Conservation (phyloP, 2,888 invertebrate genomes). For the Ichneumoninae sp. region DNA sequence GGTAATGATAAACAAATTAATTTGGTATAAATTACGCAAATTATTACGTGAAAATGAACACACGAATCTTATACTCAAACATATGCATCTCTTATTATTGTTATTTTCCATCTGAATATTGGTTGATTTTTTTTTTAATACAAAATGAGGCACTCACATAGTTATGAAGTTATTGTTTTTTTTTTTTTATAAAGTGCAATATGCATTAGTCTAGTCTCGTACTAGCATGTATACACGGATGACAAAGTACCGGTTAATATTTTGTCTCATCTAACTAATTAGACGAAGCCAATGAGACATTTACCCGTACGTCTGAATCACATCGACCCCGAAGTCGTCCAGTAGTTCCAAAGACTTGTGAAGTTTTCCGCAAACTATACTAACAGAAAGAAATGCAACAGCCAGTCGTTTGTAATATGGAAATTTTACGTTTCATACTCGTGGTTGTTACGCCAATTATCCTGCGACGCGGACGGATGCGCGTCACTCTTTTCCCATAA, state of each 20-base stretch:
- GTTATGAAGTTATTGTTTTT: slow-evolving; percentile 70
- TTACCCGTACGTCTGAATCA: slow-evolving; percentile 94
- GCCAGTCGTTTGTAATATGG: slow-evolving; percentile 36
- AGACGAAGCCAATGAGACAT: slow-evolving; percentile 91
- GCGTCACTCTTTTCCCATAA: neutral
- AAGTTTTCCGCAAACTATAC: slow-evolving; percentile 93
- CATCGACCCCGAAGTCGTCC: slow-evolving; percentile 92
- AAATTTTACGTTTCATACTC: neutral
- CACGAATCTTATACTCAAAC: slow-evolving; percentile 63
- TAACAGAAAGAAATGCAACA: slow-evolving; percentile 27
- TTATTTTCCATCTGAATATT: slow-evolving; percentile 81
- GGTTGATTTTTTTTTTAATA: slow-evolving; percentile 74
- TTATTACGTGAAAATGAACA: slow-evolving; percentile 55
- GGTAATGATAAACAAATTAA: neutral
- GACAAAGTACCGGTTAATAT: slow-evolving; percentile 91
- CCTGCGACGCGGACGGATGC: neutral
- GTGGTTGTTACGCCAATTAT: neutral
- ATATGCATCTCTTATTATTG: slow-evolving; percentile 72
- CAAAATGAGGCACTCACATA: slow-evolving; percentile 82
- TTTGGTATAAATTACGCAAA: neutral
- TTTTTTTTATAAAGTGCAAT: slow-evolving; percentile 74
- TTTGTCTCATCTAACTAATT: slow-evolving; percentile 93
- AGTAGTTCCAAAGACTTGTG: slow-evolving; percentile 94
- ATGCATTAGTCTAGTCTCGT: slow-evolving; percentile 59
- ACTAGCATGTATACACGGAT: slow-evolving; percentile 91